Conservation (phyloP, 1,140 invertebrate genomes). For the Drosophila baimaii region DNA sequence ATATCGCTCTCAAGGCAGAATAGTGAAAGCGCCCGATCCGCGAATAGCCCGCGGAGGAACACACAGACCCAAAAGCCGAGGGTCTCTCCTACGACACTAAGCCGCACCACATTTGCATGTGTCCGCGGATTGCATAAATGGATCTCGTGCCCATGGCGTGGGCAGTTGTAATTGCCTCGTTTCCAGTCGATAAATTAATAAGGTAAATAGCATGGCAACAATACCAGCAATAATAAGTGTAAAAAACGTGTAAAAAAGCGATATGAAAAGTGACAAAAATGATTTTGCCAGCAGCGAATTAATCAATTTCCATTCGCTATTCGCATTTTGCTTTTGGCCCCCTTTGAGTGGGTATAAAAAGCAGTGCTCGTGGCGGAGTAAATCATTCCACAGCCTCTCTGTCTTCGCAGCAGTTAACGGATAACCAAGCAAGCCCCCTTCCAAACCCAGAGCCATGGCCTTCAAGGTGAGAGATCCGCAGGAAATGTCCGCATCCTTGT, state of each 20-base stretch:
- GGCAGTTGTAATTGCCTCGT: slow-evolving; percentile 49
- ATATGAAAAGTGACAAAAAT: slow-evolving; percentile 71
- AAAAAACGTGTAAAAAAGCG: slow-evolving; percentile 8
- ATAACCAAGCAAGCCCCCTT: slow-evolving; percentile 40
- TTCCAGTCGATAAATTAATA: slow-evolving; percentile 54
- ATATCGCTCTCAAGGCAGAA: slow-evolving; percentile 69
- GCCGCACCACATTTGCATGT: slow-evolving; percentile 68
- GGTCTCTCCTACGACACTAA: slow-evolving; percentile 71
- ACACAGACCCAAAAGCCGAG: slow-evolving; percentile 19
- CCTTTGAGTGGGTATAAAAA: slow-evolving; percentile 62
- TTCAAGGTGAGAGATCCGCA: slow-evolving; percentile 60
- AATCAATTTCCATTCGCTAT: slow-evolving; percentile 58
- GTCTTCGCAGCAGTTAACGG: slow-evolving; percentile 54
- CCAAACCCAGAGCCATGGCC: slow-evolving; percentile 66
- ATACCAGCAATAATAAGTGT: slow-evolving; percentile 21
- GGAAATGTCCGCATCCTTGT: not conserved
- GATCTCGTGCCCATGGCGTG: slow-evolving; percentile 33
- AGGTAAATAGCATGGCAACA: slow-evolving; percentile 38
- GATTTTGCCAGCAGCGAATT: slow-evolving; percentile 45
- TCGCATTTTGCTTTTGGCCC: slow-evolving; percentile 29
- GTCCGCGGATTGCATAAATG: slow-evolving; percentile 66
- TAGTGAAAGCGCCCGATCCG: slow-evolving; percentile 65
- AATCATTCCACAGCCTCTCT: slow-evolving; percentile 75
- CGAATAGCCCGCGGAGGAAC: slow-evolving; percentile 48
- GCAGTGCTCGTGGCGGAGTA: slow-evolving; percentile 42